A percentile compares a stretch with the other conserved stretches of the same genome.
These are phyloP conservation scores for Cactoblastis cactorum DNA, from an alignment of 2,888 invertebrate species.

Conservation along the genomic window DNA sequence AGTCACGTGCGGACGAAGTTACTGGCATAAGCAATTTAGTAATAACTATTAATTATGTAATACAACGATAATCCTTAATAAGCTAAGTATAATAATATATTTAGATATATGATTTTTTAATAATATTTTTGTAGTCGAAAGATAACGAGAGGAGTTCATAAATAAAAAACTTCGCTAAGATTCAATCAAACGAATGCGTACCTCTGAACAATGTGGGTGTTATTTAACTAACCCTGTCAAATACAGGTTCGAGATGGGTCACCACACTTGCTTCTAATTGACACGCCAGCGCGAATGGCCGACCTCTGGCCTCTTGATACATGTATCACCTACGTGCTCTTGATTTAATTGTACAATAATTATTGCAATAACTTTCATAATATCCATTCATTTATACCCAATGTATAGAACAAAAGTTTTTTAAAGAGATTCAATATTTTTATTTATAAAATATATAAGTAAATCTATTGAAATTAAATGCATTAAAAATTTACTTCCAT, in stretches of 20 bases:
- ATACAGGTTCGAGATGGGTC: conserved; percentile 51
- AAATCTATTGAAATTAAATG: no score
- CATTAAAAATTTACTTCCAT: no score
- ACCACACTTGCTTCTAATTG: conserved; percentile 67
- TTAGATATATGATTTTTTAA: no score
- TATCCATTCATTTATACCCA: background rate
- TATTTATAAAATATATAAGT: no score
- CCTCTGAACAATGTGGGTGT: conserved; percentile 47
- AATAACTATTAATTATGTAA: no score
- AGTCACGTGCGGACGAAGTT: no score
- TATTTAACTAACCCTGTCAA: conserved; percentile 51
- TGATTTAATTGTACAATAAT: conserved; percentile 21
- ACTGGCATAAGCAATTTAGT: no score
- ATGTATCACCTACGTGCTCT: conserved; percentile 53
- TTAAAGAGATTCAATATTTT: background rate
- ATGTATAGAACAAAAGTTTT: background rate
- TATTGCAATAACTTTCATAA: conserved; percentile 15
- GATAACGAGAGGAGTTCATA: background rate
- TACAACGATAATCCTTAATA: no score
- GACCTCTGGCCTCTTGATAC: conserved; percentile 69
- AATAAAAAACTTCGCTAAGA: background rate
- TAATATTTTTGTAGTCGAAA: no score
- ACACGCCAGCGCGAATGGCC: conserved; percentile 62
- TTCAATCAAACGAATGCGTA: background rate
- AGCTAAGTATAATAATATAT: no score